Evolutionary conservation across 2,888 invertebrate genomes (phyloP), one percentile per base, ranked within the genome.

Genomic region (Meandrusa payeni): DNA sequence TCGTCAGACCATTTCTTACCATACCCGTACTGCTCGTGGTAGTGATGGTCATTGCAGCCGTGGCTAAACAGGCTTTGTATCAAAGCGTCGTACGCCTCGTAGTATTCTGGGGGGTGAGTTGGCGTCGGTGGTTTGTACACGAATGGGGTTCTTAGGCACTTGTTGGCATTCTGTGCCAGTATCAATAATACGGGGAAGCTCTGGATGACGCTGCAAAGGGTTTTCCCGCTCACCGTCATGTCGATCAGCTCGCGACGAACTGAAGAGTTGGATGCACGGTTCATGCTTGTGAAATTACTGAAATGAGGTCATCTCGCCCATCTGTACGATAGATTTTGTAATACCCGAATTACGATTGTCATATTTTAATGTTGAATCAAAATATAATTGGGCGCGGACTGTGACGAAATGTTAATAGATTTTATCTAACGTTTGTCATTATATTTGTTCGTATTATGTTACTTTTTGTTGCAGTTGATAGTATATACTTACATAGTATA

Each of bases 101-200:
- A 86, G 22, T 82, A 86, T 20, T 85, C 85, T 0, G 87, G 83
- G 0, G 85, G 65, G 4, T 72, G 80, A 0, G 86, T 85, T 0
- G 87, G 79, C 0, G 52, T 58, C 0, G 87, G 87, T 0, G 83
- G 87, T 22, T 80, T 77, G 41, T 87, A 87, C 0, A 80, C 45
- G 0, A 87, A 58, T 0, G 76, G 85, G 0, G 86, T 86, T 39
- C 77, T 69, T 0, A 85, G 22, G 47, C 87, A 87, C 52, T 57
- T 70, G 2, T 76, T 69, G 5, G 67, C 56, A 7, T 82, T 85
- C 39, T 87, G 87, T 0, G 83, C 85, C 2, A 87, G 39, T 2
- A 87, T 87, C 4, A 87, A 32, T 0, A 87, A 55, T 0, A 86
- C 75, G 0, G 87, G 87, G 7, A 87, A 87, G 0, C 69, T 62